Evolutionary conservation across 1,140 invertebrate genomes (phyloP), one percentile per base, ranked within the genome.

Genomic region (honey bee (Apis mellifera)): DNA sequence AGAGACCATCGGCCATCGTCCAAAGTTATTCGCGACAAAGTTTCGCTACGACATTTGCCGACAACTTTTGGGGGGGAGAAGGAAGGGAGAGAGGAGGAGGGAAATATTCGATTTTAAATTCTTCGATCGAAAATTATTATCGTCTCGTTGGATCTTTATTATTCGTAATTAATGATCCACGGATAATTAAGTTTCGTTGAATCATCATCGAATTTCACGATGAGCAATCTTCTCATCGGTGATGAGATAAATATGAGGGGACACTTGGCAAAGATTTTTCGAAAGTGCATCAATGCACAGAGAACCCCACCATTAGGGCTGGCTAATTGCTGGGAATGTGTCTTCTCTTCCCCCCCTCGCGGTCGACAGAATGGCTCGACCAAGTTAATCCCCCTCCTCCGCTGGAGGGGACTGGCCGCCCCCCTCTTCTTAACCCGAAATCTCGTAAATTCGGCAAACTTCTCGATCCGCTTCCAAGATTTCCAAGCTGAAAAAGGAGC

Each of bases 301-400:
- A 62, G 26, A n/a, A n/a, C n/a, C n/a, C n/a, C 76, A 59, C 60
- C n/a, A 32, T 48, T 68, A 52, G 72, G 73, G 60, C 57, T 54
- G 68, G 79, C 83, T 84, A 84, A 84, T 84, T 82, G 83, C 83
- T 82, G 79, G 83, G 74, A 82, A 84, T 82, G 62, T 69, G 83
- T 84, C 83, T 84, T 78, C 79, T 7, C 32, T 0, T 5, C 62
- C 54, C 55, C 82, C 83, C 62, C 72, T 77, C 73, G 83, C 64
- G 83, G 79, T 82, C 73, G 79, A 72, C 78, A 84, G 71, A 84
- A 82, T 84, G 83, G 78, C 79, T 76, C 78, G 83, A 71, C 83
- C 72, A 84, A 84, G 83, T 78, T 84, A 84, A 84, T 84, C 83
- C 55, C 19, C 19, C 1, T 8, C 19, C 19, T 21, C 23, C 48